Percentiles rank a stretch among this genome's conserved stretches.
phyloP scores from a whole-genome alignment of 2,888 invertebrate genomes.

The Amblyjoppa proteus region DNA sequence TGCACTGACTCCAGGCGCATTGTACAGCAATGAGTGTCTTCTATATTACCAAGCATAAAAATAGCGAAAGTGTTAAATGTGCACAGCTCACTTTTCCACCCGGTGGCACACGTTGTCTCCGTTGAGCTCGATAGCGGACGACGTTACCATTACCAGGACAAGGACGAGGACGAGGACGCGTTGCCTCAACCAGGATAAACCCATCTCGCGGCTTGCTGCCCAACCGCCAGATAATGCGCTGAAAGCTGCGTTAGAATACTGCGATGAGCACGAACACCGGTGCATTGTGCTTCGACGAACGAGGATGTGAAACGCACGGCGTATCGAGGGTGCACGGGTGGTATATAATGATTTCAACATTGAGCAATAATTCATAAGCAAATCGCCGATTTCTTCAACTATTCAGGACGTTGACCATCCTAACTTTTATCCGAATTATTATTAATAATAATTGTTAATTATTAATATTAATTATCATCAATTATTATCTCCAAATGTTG shows the following conservation, averaged over 20 bases:
- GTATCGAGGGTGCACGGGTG: constrained; percentile 10
- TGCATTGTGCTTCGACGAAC: constrained; percentile 10
- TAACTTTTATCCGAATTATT: neutral
- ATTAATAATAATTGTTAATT: neutral
- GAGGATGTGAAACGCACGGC: constrained; percentile 11
- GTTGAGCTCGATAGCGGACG: constrained; percentile 73
- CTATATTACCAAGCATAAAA: constrained; percentile 38
- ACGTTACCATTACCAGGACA: constrained; percentile 73
- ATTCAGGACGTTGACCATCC: neutral
- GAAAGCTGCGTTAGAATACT: constrained; percentile 58
- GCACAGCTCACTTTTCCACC: constrained; percentile 82
- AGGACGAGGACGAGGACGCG: constrained; percentile 71
- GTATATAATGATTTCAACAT: constrained; percentile 7
- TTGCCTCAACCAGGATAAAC: constrained; percentile 66
- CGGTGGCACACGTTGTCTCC: constrained; percentile 83
- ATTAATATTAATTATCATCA: neutral
- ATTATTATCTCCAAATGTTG: neutral
- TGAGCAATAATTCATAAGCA: constrained; percentile 4
- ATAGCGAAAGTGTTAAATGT: constrained; percentile 48
- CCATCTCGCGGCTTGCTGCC: constrained; percentile 65
- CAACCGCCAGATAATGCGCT: constrained; percentile 51
- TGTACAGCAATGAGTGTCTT: neutral
- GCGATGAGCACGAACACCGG: constrained; percentile 39
- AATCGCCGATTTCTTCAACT: neutral
- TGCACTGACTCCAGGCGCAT: neutral